Conservation (phyloP, 2,888 invertebrate genomes). For the Drosophila neotestacea region DNA sequence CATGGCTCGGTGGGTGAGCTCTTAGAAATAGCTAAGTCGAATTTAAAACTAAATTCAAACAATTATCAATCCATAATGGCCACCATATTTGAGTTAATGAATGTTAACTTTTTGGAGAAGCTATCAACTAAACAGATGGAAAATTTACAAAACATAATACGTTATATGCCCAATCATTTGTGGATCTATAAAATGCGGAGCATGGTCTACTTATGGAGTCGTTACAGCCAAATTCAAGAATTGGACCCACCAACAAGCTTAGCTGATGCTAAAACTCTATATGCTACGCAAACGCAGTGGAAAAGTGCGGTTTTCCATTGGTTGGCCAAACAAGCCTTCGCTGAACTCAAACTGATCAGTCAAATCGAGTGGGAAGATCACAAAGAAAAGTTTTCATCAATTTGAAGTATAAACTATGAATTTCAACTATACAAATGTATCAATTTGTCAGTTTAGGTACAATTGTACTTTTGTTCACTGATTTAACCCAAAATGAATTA, state of each 20-base stretch:
- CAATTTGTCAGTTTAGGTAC: too few relatives aligned
- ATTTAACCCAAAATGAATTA: too few relatives aligned
- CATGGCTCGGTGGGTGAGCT: not conserved
- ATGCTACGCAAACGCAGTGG: slow-evolving; percentile 37
- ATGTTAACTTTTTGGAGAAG: slow-evolving; percentile 19
- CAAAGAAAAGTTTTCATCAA: not conserved
- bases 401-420: too few relatives aligned
- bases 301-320: slow-evolving; percentile 48
- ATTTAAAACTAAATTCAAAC: slow-evolving; percentile 21
- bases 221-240: slow-evolving; percentile 9
- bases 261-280: not conserved
- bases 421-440: too few relatives aligned
- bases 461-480: too few relatives aligned
- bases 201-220: slow-evolving; percentile 57
- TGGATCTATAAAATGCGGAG: slow-evolving; percentile 58
- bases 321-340: slow-evolving; percentile 53
- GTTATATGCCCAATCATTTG: slow-evolving; percentile 47
- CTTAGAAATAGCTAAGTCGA: too few relatives aligned
- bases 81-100: slow-evolving; percentile 40
- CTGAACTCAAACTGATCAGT: slow-evolving; percentile 49
- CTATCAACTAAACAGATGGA: slow-evolving; percentile 12
- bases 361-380: slow-evolving; percentile 50
- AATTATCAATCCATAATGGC: slow-evolving; percentile 34
- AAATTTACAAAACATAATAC: slow-evolving; percentile 49
- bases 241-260: not conserved